These are phyloP conservation scores for Ormia ochracea DNA, from an alignment of 2,888 invertebrate species.

Conservation along the genomic window DNA sequence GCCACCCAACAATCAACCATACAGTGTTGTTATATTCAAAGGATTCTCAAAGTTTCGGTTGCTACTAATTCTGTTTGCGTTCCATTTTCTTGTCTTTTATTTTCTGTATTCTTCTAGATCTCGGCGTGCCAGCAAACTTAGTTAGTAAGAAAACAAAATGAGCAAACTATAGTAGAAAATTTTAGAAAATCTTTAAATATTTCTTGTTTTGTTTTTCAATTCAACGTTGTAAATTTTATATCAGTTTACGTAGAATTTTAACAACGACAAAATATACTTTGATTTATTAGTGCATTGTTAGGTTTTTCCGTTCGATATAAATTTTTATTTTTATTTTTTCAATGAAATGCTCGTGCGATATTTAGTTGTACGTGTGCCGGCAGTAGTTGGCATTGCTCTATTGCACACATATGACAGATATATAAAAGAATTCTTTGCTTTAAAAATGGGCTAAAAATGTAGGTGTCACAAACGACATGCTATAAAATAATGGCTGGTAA, in stretches of 20 bases:
- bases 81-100: not conserved
- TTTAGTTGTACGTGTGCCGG: not conserved
- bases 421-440: not conserved
- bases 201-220: constrained; percentile 4
- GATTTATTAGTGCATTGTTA: constrained; percentile 48
- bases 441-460: too few species aligned
- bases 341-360: not conserved
- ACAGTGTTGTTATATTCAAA: not conserved
- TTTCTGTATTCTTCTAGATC: not conserved
- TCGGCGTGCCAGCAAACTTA: not conserved
- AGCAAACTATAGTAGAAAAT: constrained; percentile 20
- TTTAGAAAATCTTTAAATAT: constrained; percentile 7
- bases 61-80: constrained; percentile 17
- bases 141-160: not conserved
- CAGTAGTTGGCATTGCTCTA: not conserved
- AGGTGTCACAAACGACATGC: too few species aligned
- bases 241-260: constrained; percentile 17
- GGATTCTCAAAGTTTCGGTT: constrained; percentile 17
- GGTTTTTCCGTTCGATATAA: constrained; percentile 10
- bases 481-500: too few species aligned
- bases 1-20: not conserved
- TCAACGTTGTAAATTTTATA: constrained; percentile 13
- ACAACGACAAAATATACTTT: constrained; percentile 28
- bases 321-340: not conserved
- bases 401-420: not conserved